phyloP scores from a whole-genome alignment of 2,888 invertebrate species.

The Carcina quercana region DNA sequence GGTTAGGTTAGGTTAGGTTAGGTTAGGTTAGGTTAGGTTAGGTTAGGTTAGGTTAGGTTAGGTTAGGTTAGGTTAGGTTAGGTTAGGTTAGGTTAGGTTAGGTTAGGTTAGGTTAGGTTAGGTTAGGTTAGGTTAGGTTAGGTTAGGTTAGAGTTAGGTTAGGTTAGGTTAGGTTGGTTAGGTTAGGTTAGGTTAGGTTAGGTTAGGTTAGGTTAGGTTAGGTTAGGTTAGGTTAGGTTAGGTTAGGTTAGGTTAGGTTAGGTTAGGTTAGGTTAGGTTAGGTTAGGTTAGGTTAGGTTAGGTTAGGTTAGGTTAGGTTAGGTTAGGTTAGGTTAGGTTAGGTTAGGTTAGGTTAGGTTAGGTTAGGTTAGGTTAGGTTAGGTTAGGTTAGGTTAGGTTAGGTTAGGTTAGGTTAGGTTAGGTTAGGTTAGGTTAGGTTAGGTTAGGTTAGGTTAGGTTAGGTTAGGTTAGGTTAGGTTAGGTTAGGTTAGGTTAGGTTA shows the following conservation, averaged over 20 bases:
- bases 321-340: no score
- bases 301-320: no score
- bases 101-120: slow-evolving; percentile 9
- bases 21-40: slow-evolving; percentile 10
- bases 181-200: slow-evolving; percentile 4
- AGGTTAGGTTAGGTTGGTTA: slow-evolving; percentile 5
- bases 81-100: slow-evolving; percentile 8
- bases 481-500: no score
- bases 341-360: no score
- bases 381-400: no score
- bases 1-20: slow-evolving; percentile 13
- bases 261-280: slow-evolving; percentile 6
- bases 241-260: slow-evolving; percentile 6
- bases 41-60: slow-evolving; percentile 6
- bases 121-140: slow-evolving; percentile 8
- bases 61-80: slow-evolving; percentile 5
- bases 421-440: no score
- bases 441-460: no score
- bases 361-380: no score
- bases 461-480: no score
- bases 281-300: slow-evolving; percentile 9
- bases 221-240: slow-evolving; percentile 8
- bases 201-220: slow-evolving; percentile 5
- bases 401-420: no score
- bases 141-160: slow-evolving; percentile 6